phyloP scores from a whole-genome alignment of 30 jellyfish, hydroid and myxozoan species.

The Rhopilema esculentum region DNA sequence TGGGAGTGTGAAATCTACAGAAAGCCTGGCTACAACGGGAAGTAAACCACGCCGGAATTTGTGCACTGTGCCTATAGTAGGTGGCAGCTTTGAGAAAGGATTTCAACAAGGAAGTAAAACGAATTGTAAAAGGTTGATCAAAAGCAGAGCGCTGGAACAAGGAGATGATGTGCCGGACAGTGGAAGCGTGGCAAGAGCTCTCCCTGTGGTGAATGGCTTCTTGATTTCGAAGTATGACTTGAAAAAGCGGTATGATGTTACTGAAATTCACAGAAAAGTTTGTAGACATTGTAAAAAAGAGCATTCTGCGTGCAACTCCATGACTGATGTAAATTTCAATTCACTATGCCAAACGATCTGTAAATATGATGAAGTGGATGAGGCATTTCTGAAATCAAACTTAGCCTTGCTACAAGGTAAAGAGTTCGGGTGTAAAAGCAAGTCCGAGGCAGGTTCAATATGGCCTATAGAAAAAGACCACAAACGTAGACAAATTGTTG shows the following conservation, averaged over 20 bases:
- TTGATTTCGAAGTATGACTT: constrained; percentile 25
- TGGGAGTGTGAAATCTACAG: not conserved
- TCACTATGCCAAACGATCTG: not conserved
- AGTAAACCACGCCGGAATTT: not conserved
- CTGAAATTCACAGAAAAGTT: constrained; percentile 33
- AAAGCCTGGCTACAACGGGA: not conserved
- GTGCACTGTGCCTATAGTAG: not conserved
- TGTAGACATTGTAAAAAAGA: constrained; percentile 48
- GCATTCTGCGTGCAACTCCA: not conserved
- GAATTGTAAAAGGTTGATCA: not conserved
- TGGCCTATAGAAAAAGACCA: not conserved
- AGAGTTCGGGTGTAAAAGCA: not conserved
- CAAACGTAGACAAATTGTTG: not conserved
- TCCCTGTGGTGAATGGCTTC: not conserved
- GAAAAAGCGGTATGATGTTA: constrained; percentile 40
- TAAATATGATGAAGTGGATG: not conserved
- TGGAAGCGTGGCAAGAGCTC: not conserved
- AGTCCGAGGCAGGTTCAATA: not conserved
- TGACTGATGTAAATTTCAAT: not conserved
- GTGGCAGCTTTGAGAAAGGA: constrained; percentile 10
- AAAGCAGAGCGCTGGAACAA: not conserved
- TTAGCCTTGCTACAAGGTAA: not conserved
- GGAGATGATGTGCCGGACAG: not conserved
- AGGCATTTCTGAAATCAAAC: not conserved
- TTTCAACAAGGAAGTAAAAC: constrained; percentile 1